Evolutionary conservation across 2,113 vertebrate genomes (phyloP), one percentile per base, ranked within the genome.

Genomic region (Oenanthe oenanthe): DNA sequence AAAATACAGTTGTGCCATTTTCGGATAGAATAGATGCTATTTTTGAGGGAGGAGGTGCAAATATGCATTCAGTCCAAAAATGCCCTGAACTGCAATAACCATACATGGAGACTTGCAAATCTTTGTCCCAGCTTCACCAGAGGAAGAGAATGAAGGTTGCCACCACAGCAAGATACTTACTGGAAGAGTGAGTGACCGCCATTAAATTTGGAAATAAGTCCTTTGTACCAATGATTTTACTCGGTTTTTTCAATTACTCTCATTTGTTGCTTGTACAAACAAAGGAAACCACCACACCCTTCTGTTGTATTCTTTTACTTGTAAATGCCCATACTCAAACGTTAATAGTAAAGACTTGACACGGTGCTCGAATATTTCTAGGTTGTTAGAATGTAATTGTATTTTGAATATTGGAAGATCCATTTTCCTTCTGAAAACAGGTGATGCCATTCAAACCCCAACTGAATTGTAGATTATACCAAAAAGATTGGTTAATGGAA

Each of bases 401-500:
- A 83, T 88, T 89, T 89, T 63, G 40, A 54, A 45, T 79, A 89
- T 70, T 53, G 43, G 75, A 90, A 93, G 82, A 90, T 68, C 28
- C 22, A 2, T 88, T 95, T 92, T 63, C 72, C 36, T 88, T 86
- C 50, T 61, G 79, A 77, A 95, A 94, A 79, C 67, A 88, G 81
- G 53, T 71, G 68, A 86, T 2, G 2, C 68, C 3, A 2, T 86
- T 92, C 67, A 88, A 43, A 76, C 67, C 91, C 95, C 74, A 75
- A 93, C 62, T 58, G 91, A 97, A 92, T 71, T 95, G 77, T 97
- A 88, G 89, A 73, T 92, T 62, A 94, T 89, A 86, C 96, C 95
- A 96, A 87, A 92, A 96, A 93, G 67, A 76, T 94, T 92, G 87
- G 85, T 92, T 83, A 88, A 40, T 95, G 56, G 87, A 83, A 74